Base-by-base conservation (phyloP, 92 coral and sea anemone genomes). In the Micromussa lordhowensis region DNA sequence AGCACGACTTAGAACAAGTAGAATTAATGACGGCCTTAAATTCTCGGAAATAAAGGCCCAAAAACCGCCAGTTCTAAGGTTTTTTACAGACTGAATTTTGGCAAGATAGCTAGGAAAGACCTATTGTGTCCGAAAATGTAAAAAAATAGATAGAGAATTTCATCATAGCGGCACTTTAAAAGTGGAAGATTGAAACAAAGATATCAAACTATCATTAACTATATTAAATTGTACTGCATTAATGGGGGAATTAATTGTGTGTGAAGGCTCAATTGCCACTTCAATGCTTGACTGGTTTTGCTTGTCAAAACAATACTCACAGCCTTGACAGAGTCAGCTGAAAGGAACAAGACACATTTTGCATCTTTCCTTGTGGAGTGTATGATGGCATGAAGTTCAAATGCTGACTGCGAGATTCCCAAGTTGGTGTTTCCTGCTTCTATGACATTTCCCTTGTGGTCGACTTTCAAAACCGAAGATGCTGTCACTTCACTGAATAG, bases 361-460 rank as follows among this genome's bases (percentile, higher is more conserved):
- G 92, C 93, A 77, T 96, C 99, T 86, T 94, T 90, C 77, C 94
- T 89, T 68, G 95, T 88, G 68, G 87, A 92, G 88, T 98, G 96
- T 18, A 98, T 78, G 64, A 92, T 90, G 15, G 96, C 87, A 91
- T 94, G 98, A 6, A 94, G 88, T 15, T 91, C 90, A 71, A 91
- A 89, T 36, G 92, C 96, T 21, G 91, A 80, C 78, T 91, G 84
- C 75, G 93, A 94, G 7, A 91, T 75, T 26, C 94, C 94, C 84
- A 96, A 87, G 82, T 96, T 98, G 30, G 98, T 94, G 49, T 86
- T 93, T 15, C 99, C 99, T 71, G 88, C 80, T 66, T 96, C 98
- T 35, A 94, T 78, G 18, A 92, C 88, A 44, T 90, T 87, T 0
- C 98, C 98, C 22, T 96, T 98, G 72, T 77, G 78, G 88, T 97